Evolutionary conservation across 2,797 vertebrate species (phyloP), one percentile per base, ranked within the genome.

Genomic region (Arrhamphus sclerolepis): DNA sequence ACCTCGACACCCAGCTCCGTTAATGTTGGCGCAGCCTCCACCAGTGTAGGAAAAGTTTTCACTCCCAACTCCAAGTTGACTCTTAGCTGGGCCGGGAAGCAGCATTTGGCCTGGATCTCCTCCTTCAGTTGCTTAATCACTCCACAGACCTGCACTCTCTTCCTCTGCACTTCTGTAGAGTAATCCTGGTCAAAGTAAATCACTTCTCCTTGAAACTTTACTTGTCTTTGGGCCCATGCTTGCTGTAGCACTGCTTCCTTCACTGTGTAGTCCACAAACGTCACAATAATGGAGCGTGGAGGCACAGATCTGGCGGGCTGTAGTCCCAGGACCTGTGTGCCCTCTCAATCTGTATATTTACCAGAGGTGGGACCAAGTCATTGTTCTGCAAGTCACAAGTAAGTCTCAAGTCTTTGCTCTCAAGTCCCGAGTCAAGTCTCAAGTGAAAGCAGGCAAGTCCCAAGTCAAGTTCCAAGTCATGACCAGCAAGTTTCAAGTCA

Each of bases 91-190:
- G 22, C 46, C 2, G 46, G 14, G 5, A 24, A 47, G 21, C 4
- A 6, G 2, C 21, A 47, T 4, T 9, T 24, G 4, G 42, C 28
- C 18, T 34, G 26, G 14, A 57, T 34, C 10, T n/a, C 29, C 7
- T 46, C 47, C 22, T 51, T 66, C 38, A 67, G 43, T 10, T 47
- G 18, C 7, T 54, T 67, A 4, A 49, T 68, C 17, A 54, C 56
- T 9, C 29, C 38, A 1, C 19, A 14, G 4, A 56, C 34, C 19
- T 8, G 18, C 19, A n/a, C 28, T 21, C 50, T 43, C 20, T 52
- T 70, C 8, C n/a, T 51, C 10, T 58, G 60, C 2, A 70, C 18
- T 1, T 57, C 47, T 0, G 48, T 54, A 4, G 60, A 70, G 31
- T 70, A 70, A 3, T 70, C n/a, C n/a, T n/a, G n/a, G n/a, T n/a